These are phyloP conservation scores for Polyodon spathula DNA, from an alignment of 2,113 vertebrate species.

Conservation along the genomic window DNA sequence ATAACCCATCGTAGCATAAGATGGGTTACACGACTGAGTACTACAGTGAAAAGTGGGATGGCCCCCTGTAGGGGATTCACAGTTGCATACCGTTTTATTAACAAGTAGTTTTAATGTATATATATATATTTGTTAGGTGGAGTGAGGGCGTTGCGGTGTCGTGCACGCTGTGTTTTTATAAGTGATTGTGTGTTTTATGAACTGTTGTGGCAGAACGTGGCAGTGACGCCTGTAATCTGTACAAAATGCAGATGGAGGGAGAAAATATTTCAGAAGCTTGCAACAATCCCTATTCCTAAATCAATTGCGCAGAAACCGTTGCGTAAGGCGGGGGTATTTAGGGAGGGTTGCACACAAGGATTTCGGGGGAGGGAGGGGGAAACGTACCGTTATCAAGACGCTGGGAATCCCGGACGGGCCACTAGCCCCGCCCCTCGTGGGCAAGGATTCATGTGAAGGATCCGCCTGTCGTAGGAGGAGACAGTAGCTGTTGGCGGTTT, in stretches of 20 bases:
- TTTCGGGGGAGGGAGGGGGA: too few species aligned
- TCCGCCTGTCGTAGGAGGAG: constrained; percentile 42
- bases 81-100: too few species aligned
- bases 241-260: constrained; percentile 8
- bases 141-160: background rate
- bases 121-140: background rate
- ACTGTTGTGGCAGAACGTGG: too few species aligned
- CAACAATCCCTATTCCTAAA: constrained; percentile 13
- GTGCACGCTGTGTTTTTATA: background rate
- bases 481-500: constrained; percentile 13
- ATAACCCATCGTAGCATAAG: too few species aligned
- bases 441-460: constrained; percentile 48
- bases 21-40: too few species aligned
- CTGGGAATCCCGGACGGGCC: constrained; percentile 53
- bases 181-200: constrained; percentile 1
- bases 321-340: constrained; percentile 7
- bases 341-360: too few species aligned
- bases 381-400: constrained; percentile 12
- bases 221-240: constrained; percentile 13
- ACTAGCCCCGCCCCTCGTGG: constrained; percentile 61
- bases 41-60: too few species aligned
- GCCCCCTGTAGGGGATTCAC: too few species aligned
- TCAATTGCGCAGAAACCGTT: too few species aligned
- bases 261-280: background rate
- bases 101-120: background rate